These are phyloP conservation scores for Leuciscus waleckii DNA, from an alignment of 2,797 vertebrate species.

Conservation along the genomic window DNA sequence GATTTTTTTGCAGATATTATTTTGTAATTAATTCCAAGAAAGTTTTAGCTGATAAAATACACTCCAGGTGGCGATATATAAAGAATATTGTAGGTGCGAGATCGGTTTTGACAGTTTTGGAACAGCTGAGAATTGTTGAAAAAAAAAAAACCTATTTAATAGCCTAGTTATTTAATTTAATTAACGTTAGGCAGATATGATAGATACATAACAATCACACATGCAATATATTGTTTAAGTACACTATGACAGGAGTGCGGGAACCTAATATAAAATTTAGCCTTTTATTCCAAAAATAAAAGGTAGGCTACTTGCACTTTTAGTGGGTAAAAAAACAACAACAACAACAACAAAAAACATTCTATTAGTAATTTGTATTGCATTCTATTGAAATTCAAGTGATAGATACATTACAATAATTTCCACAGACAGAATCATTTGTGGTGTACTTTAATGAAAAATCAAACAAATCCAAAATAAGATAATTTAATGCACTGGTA, in stretches of 20 bases:
- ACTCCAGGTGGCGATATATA: too few species aligned
- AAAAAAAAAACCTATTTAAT: not conserved
- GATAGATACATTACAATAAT: not conserved
- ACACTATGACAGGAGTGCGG: not conserved
- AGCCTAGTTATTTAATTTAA: not conserved
- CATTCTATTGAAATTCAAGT: not conserved
- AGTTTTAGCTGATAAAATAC: not conserved
- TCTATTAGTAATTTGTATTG: not conserved
- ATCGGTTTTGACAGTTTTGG: not conserved
- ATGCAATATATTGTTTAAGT: not conserved
- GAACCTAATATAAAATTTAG: not conserved
- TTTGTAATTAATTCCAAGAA: not conserved
- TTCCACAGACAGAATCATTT: not conserved
- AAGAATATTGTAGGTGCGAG: not conserved
- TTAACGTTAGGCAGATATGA: too few species aligned
- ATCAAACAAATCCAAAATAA: not conserved
- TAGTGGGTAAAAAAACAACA: not conserved
- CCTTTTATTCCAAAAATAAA: not conserved
- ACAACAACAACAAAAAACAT: not conserved
- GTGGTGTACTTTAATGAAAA: constrained; percentile 1
- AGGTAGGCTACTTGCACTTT: not conserved
- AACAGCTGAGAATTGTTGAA: not conserved
- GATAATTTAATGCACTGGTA: constrained; percentile 15
- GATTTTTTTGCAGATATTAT: not conserved
- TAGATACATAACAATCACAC: not conserved